phyloP scores from a whole-genome alignment of 2,888 invertebrate species.

The Deilephila porcellus region DNA sequence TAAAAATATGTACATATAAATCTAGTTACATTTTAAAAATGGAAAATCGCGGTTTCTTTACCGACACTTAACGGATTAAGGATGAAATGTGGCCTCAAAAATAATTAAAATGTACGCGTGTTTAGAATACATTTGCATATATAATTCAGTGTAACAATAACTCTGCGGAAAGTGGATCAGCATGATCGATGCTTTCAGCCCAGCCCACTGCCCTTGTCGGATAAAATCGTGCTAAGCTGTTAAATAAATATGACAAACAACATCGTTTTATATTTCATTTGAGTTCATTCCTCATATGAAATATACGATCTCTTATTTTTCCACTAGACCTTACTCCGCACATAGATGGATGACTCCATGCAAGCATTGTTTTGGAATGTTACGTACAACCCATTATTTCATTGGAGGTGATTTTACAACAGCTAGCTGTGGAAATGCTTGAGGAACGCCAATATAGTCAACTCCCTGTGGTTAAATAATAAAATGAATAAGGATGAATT shows the following conservation, averaged over 20 bases:
- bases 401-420: too few relatives aligned
- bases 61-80: constrained; percentile 18
- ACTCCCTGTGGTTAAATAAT: too few relatives aligned
- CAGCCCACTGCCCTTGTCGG: constrained; percentile 18
- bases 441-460: too few relatives aligned
- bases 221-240: constrained; percentile 7
- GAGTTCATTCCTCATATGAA: not conserved
- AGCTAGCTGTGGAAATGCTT: too few relatives aligned
- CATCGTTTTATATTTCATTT: not conserved
- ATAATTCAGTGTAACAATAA: constrained; percentile 18
- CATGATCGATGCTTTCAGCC: constrained; percentile 14
- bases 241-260: constrained; percentile 17
- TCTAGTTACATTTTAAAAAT: not conserved
- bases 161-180: constrained; percentile 23
- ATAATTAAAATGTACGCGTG: constrained; percentile 8
- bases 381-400: too few relatives aligned
- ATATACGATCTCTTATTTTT: too few relatives aligned
- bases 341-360: too few relatives aligned
- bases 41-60: not conserved
- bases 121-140: constrained; percentile 23
- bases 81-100: constrained; percentile 9
- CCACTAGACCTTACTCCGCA: too few relatives aligned
- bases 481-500: too few relatives aligned
- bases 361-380: too few relatives aligned
- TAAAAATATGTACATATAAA: too few relatives aligned